Evolutionary conservation across 2,113 vertebrate species (phyloP).

Genomic region (Henicopernis longicauda): DNA sequence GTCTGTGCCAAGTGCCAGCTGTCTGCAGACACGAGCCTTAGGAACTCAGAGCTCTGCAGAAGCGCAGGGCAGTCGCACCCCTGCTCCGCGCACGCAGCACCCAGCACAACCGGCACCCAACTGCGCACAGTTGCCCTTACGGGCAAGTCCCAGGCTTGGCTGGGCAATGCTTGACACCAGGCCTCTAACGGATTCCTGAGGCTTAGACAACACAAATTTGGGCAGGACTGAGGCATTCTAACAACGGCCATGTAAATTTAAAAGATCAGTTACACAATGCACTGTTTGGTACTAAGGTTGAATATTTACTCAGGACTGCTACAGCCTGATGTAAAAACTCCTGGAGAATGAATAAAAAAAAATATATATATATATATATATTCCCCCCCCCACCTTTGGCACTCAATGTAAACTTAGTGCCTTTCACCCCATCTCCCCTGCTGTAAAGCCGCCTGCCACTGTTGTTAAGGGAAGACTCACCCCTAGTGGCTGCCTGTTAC

Average conservation of each 20-base stretch:
- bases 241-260: accelerated
- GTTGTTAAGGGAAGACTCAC: neutral
- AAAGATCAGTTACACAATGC: neutral
- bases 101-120: neutral
- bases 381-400: too few relatives aligned
- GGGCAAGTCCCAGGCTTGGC: too few relatives aligned
- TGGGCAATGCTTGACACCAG: accelerated
- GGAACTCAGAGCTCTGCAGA: accelerated
- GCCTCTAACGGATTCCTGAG: accelerated
- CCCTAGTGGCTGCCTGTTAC: neutral
- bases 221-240: neutral
- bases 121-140: too few relatives aligned
- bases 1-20: neutral
- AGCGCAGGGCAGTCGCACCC: accelerated
- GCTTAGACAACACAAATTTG: too few relatives aligned
- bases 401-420: accelerated
- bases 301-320: neutral
- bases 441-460: neutral
- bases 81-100: accelerated
- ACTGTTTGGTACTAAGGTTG: too few relatives aligned
- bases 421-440: neutral
- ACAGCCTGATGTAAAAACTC: neutral
- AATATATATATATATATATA: too few relatives aligned
- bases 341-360: neutral
- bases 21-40: neutral